A percentile compares a stretch with the other conserved stretches of the same genome.
Conservation (phyloP, 2,113 vertebrate genomes). For the Tetrax tetrax region DNA sequence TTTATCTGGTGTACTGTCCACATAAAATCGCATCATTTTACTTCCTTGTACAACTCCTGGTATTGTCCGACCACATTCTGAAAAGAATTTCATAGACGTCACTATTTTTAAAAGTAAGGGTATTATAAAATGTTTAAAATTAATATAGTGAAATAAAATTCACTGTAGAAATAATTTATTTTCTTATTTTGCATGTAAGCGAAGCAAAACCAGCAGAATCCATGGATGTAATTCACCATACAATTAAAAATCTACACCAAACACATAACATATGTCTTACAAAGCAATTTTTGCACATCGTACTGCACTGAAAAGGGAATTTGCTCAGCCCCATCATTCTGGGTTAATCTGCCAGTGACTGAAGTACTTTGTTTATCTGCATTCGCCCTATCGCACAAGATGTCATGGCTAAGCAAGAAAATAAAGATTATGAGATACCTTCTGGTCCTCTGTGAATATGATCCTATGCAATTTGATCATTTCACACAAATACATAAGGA, state of each 20-base stretch:
- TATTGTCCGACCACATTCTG: conserved; percentile 82
- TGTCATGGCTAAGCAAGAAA: background rate
- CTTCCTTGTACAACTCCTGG: conserved; percentile 68
- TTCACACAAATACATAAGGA: background rate
- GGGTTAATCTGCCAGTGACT: background rate
- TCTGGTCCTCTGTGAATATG: background rate
- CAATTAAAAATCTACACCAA: background rate
- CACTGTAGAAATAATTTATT: background rate
- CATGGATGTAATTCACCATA: background rate
- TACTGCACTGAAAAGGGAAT: background rate
- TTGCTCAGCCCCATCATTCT: background rate
- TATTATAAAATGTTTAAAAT: background rate
- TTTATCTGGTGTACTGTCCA: conserved; percentile 68
- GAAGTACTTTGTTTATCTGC: background rate
- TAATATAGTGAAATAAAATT: background rate
- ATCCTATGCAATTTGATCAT: background rate
- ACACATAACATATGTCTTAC: accelerated
- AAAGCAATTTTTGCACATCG: background rate
- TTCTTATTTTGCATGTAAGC: background rate
- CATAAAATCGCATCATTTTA: conserved; percentile 75
- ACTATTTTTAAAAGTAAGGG: background rate
- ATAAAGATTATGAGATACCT: background rate
- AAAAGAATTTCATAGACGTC: conserved; percentile 43
- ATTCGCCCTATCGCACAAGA: background rate
- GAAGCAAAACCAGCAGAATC: background rate